Evolutionary conservation across 2,113 vertebrate species (phyloP).

Genomic region (Diadophis punctatus): DNA sequence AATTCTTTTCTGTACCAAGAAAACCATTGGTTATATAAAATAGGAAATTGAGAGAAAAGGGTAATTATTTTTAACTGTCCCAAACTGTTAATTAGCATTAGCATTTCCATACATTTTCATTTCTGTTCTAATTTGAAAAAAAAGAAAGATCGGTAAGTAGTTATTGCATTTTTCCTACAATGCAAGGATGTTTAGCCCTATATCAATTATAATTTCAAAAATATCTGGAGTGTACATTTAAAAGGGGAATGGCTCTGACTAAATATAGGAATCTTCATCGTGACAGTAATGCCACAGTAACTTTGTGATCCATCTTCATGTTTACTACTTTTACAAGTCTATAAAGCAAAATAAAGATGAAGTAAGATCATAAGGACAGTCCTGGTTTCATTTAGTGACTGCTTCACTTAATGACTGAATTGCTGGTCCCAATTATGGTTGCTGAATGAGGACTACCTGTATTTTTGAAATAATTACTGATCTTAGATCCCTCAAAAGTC

Average conservation of each 20-base stretch:
- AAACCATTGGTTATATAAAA: slow-evolving; percentile 66
- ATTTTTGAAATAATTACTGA: neutral
- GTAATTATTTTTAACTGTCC: slow-evolving; percentile 69
- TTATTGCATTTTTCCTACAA: neutral
- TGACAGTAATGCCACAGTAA: neutral
- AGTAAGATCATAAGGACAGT: neutral
- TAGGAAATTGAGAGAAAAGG: slow-evolving; percentile 63
- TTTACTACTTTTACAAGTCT: neutral
- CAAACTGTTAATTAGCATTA: slow-evolving; percentile 69
- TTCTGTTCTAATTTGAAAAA: slow-evolving; percentile 67
- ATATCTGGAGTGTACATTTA: slow-evolving; percentile 44
- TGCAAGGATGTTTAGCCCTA: slow-evolving; percentile 35
- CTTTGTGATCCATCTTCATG: neutral
- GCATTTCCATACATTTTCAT: slow-evolving; percentile 67
- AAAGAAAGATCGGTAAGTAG: slow-evolving; percentile 48
- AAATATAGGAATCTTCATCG: slow-evolving; percentile 53
- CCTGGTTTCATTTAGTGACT: neutral
- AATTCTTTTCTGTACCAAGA: slow-evolving; percentile 72
- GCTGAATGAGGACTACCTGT: neutral
- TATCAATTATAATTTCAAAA: slow-evolving; percentile 29
- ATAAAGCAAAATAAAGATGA: neutral
- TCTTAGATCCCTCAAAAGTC: neutral
- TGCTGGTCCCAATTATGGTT: neutral
- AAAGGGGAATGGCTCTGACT: slow-evolving; percentile 39
- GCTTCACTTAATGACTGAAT: neutral